Percentiles rank a stretch among this genome's conserved stretches.
Evolutionary conservation across 2,888 invertebrate species (phyloP).

Genomic region (Maniola hyperantus): DNA sequence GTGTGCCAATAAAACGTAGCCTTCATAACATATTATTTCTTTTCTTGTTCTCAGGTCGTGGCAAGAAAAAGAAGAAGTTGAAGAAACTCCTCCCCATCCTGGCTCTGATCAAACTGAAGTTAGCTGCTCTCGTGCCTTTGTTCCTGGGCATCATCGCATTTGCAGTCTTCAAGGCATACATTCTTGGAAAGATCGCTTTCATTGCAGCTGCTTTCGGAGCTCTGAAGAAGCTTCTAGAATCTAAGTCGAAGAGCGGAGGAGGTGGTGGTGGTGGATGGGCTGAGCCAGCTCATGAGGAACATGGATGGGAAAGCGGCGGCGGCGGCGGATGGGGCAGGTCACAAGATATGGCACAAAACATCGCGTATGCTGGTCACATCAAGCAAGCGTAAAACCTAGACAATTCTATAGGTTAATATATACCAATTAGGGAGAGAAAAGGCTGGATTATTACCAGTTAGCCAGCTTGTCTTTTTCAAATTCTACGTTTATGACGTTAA

Average conservation of each 20-base stretch:
- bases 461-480: conserved; percentile 3
- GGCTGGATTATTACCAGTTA: conserved; percentile 1
- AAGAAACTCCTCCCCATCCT: conserved; percentile 90
- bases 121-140: conserved; percentile 88
- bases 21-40: conserved; percentile 12
- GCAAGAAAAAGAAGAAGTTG: conserved; percentile 90
- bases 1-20: neutral
- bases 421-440: neutral
- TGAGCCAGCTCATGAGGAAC: conserved; percentile 84
- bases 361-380: conserved; percentile 87
- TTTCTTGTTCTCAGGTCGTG: conserved; percentile 83
- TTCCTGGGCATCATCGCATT: conserved; percentile 89
- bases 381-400: conserved; percentile 61
- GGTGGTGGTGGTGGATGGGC: conserved; percentile 83
- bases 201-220: conserved; percentile 88
- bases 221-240: conserved; percentile 86
- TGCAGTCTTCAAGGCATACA: conserved; percentile 91
- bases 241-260: conserved; percentile 85
- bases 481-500: conserved; percentile 31
- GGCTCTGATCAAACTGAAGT: conserved; percentile 90
- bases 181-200: conserved; percentile 92
- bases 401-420: neutral
- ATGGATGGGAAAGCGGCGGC: conserved; percentile 78
- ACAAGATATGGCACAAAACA: conserved; percentile 81
- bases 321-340: conserved; percentile 86